Conservation (phyloP, 2,888 invertebrate species). For the Petrolisthes cinctipes region DNA sequence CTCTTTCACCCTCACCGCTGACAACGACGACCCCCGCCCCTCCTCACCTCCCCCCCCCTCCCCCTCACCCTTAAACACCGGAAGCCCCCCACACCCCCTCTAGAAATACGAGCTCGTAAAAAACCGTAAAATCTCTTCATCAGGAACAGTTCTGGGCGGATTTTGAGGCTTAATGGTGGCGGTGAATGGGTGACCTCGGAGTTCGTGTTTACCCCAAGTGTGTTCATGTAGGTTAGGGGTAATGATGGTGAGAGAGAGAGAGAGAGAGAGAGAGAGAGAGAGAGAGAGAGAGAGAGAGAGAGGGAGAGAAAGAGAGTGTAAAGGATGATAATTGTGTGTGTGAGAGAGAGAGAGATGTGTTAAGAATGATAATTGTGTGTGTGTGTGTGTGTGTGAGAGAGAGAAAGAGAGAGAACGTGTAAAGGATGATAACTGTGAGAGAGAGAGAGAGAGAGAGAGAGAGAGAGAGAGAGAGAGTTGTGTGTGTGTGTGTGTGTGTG, state of each 20-base stretch:
- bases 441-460: too few relatives aligned
- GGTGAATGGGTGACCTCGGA: not conserved
- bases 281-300: not conserved
- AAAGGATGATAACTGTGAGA: too few relatives aligned
- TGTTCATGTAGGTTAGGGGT: not conserved
- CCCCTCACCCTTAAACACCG: not conserved
- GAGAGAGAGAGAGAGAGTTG: too few relatives aligned
- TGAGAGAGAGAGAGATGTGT: too few relatives aligned
- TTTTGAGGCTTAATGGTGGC: not conserved
- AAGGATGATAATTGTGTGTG: not conserved
- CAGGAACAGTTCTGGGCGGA: not conserved
- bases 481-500: too few relatives aligned
- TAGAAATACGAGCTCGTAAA: conserved; percentile 22
- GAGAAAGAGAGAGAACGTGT: too few relatives aligned
- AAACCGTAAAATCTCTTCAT: conserved; percentile 22
- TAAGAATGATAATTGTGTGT: too few relatives aligned
- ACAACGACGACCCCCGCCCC: not conserved
- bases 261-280: not conserved
- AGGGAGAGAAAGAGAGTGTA: not conserved
- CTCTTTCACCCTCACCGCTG: not conserved
- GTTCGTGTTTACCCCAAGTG: not conserved
- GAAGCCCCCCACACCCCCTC: not conserved
- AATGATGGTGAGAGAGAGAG: not conserved
- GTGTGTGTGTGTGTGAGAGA: too few relatives aligned
- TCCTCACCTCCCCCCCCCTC: not conserved